phyloP scores from a whole-genome alignment of 2,113 vertebrate species.

The Clarias batrachus region DNA sequence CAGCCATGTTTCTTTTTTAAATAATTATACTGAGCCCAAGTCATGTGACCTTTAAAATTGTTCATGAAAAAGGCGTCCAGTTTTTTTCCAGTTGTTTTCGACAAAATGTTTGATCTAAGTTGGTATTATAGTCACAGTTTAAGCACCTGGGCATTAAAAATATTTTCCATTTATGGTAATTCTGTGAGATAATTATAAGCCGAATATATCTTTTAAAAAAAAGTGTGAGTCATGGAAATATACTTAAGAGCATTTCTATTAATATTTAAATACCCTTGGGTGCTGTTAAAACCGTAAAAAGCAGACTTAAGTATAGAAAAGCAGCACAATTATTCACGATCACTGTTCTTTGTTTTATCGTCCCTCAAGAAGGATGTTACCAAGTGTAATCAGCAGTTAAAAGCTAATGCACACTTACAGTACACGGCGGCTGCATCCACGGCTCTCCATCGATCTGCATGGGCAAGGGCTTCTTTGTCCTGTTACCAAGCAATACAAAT shows the following conservation, averaged over 20 bases:
- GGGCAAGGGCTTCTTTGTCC: slow-evolving; percentile 86
- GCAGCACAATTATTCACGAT: not conserved
- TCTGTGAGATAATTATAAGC: too few relatives aligned
- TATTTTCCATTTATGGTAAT: too few relatives aligned
- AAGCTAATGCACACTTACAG: slow-evolving; percentile 67
- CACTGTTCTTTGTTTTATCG: not conserved
- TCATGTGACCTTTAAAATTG: too few relatives aligned
- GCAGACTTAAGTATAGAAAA: not conserved
- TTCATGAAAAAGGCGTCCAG: too few relatives aligned
- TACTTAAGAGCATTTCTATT: too few relatives aligned
- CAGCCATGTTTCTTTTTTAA: too few relatives aligned
- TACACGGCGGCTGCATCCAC: slow-evolving; percentile 94
- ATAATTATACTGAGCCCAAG: too few relatives aligned
- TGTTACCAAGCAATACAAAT: slow-evolving; percentile 48
- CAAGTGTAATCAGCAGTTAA: not conserved
- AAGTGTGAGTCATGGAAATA: not conserved
- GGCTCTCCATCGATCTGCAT: slow-evolving; percentile 97
- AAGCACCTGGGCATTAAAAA: too few relatives aligned
- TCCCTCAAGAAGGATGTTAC: not conserved
- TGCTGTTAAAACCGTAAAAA: not conserved
- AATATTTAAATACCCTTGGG: slow-evolving; percentile 3
- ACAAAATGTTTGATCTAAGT: too few relatives aligned
- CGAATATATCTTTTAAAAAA: too few relatives aligned
- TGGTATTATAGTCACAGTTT: too few relatives aligned
- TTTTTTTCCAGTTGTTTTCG: too few relatives aligned